Evolutionary conservation across 2,888 invertebrate genomes (phyloP).

Genomic region (Caenorhabditis sp.): DNA sequence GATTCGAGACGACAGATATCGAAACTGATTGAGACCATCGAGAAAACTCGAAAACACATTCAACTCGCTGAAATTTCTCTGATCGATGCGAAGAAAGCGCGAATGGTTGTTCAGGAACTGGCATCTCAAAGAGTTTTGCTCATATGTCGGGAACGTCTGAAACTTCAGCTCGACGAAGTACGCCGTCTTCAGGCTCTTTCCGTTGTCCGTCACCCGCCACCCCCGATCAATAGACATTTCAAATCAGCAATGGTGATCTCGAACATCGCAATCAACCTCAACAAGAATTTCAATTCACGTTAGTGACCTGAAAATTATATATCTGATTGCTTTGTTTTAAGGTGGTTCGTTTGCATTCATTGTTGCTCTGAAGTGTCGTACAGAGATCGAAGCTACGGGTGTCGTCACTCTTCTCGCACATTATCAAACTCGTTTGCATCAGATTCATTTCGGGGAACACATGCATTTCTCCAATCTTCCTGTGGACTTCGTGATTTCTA

Average conservation of each 20-base stretch:
- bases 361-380: slow-evolving; percentile 72
- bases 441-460: slow-evolving; percentile 68
- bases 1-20: slow-evolving; percentile 61
- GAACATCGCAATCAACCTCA: slow-evolving; percentile 68
- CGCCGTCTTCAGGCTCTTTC: slow-evolving; percentile 67
- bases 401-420: slow-evolving; percentile 72
- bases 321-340: slow-evolving; percentile 27
- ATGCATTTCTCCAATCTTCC: slow-evolving; percentile 71
- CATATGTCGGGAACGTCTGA: slow-evolving; percentile 67
- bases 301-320: slow-evolving; percentile 3
- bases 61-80: slow-evolving; percentile 66
- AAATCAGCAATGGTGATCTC: slow-evolving; percentile 69
- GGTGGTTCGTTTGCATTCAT: slow-evolving; percentile 72
- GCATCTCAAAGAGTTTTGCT: slow-evolving; percentile 68
- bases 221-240: slow-evolving; percentile 68
- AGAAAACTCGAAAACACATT: slow-evolving; percentile 69
- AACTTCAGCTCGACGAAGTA: slow-evolving; percentile 66
- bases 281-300: slow-evolving; percentile 70
- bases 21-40: slow-evolving; percentile 64
- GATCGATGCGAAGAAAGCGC: slow-evolving; percentile 62
- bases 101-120: slow-evolving; percentile 67
- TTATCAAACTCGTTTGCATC: slow-evolving; percentile 64
- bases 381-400: slow-evolving; percentile 74
- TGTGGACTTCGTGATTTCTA: slow-evolving; percentile 63
- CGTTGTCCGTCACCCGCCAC: slow-evolving; percentile 68